phyloP scores from a whole-genome alignment of 2,113 vertebrate species.

The Falco punctatus region DNA sequence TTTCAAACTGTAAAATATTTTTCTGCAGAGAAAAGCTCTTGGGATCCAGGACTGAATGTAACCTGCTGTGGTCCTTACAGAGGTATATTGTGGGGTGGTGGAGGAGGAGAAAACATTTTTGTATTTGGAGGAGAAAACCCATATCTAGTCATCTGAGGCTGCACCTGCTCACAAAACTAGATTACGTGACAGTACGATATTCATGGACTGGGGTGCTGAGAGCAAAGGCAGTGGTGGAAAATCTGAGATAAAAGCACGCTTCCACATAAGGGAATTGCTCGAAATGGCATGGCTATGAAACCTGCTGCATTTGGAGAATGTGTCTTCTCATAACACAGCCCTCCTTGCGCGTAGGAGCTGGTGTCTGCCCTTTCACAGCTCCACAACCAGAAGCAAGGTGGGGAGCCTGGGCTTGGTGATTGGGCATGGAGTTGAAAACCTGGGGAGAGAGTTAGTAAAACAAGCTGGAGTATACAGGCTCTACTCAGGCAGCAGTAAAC shows the following conservation, averaged over 20 bases:
- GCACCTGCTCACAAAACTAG: neutral
- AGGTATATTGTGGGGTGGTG: neutral
- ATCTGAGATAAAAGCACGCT: neutral
- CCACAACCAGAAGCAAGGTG: neutral
- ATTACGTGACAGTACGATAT: neutral
- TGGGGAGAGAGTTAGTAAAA: neutral
- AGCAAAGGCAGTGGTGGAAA: neutral
- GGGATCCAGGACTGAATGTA: neutral
- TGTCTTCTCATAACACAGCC: accelerated
- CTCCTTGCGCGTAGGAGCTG: neutral
- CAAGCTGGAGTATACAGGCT: neutral
- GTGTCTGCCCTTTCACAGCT: neutral
- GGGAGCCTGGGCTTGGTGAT: neutral
- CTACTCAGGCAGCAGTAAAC: neutral
- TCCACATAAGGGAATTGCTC: neutral
- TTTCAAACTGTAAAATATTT: neutral
- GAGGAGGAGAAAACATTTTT: neutral
- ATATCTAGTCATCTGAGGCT: neutral
- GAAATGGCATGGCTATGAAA: neutral
- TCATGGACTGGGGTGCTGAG: neutral
- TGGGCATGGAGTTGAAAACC: neutral
- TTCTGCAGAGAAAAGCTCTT: neutral
- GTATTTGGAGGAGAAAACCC: neutral
- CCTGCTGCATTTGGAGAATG: neutral
- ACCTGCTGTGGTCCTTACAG: neutral